Conservation (phyloP, 1,140 invertebrate genomes). For the Archegozetes longisetosus region DNA sequence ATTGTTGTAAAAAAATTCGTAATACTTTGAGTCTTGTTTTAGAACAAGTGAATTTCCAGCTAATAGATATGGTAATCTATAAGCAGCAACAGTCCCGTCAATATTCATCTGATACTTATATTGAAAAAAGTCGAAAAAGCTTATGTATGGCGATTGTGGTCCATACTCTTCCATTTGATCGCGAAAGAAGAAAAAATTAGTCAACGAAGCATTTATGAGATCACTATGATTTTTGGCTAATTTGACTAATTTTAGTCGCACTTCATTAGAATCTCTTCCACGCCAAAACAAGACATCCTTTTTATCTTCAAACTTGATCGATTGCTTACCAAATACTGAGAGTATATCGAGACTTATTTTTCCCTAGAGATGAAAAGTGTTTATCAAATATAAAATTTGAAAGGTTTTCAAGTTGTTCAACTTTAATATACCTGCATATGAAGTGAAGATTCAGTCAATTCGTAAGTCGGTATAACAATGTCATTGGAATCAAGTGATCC, state of each 20-base stretch:
- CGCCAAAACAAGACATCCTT: conserved; percentile 68
- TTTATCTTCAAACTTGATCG: conserved; percentile 50
- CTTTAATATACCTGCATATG: conserved; percentile 51
- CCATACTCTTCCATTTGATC: conserved; percentile 71
- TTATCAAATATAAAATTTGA: not conserved
- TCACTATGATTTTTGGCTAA: conserved; percentile 48
- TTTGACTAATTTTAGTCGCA: conserved; percentile 64
- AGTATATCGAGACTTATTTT: conserved; percentile 19
- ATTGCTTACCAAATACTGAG: conserved; percentile 19
- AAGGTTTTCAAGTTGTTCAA: conserved; percentile 2
- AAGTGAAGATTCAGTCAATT: conserved; percentile 74
- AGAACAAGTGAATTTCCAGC: conserved; percentile 68
- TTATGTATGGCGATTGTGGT: conserved; percentile 59
- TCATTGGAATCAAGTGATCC: conserved; percentile 65
- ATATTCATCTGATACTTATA: conserved; percentile 90
- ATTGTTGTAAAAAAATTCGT: conserved; percentile 80
- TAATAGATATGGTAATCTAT: conserved; percentile 78
- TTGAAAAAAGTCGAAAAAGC: conserved; percentile 49
- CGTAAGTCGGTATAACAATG: conserved; percentile 88
- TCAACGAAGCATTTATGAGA: conserved; percentile 76
- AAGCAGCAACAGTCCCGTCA: conserved; percentile 91
- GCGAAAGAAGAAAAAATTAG: conserved; percentile 90
- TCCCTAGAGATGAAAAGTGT: conserved; percentile 12
- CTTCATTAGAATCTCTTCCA: conserved; percentile 68
- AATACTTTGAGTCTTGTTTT: conserved; percentile 82